A percentile compares a stretch with the other conserved stretches of the same genome.
These are phyloP conservation scores for Hippocampus zosterae DNA, from an alignment of 2,113 vertebrate species.

Conservation along the genomic window DNA sequence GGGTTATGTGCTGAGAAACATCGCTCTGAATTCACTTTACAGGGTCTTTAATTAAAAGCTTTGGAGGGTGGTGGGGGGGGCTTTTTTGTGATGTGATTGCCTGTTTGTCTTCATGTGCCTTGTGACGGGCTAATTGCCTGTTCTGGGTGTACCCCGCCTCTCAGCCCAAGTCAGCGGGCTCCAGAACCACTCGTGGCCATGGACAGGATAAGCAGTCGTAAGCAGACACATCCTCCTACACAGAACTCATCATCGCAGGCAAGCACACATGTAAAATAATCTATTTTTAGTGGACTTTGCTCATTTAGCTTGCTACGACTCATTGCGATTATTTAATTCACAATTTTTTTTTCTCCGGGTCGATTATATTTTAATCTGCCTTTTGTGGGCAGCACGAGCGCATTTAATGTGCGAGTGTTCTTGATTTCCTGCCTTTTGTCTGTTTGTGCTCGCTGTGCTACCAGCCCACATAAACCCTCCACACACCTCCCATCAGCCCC, in stretches of 20 bases:
- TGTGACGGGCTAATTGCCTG: neutral
- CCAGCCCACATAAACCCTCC: conserved; percentile 45
- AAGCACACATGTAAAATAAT: conserved; percentile 20
- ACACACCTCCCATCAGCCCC: conserved; percentile 47
- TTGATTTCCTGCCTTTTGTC: conserved; percentile 45
- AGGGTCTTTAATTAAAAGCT: neutral
- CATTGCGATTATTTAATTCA: conserved; percentile 15
- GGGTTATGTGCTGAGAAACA: no score
- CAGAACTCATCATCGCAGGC: conserved; percentile 3
- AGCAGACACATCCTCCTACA: conserved; percentile 11
- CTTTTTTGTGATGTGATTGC: neutral
- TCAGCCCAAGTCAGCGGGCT: neutral
- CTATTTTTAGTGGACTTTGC: conserved; percentile 33
- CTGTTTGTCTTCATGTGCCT: neutral
- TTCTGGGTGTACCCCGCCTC: neutral
- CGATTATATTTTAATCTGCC: conserved; percentile 4
- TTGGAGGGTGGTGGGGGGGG: no score
- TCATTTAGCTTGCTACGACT: conserved; percentile 17
- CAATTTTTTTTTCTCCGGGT: neutral
- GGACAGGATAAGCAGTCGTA: neutral
- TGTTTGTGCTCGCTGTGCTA: conserved; percentile 32
- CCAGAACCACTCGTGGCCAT: neutral
- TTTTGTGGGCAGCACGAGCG: conserved; percentile 24
- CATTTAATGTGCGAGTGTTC: conserved; percentile 48
- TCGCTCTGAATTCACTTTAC: no score